Conservation (phyloP, 2,888 invertebrate species). For the Xanthostigma xanthostigma region DNA sequence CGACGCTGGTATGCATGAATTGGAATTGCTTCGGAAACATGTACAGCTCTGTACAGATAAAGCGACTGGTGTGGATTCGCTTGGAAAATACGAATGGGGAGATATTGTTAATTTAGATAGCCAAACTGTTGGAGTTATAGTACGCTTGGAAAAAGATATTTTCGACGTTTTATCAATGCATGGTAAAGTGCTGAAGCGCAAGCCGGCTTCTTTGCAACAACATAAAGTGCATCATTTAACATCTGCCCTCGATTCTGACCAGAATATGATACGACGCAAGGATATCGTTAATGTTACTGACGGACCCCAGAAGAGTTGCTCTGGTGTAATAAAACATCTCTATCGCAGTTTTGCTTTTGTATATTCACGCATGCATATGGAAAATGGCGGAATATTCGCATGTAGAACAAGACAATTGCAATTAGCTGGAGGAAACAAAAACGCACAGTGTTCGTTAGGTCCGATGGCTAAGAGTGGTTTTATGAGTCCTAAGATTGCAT, state of each 20-base stretch:
- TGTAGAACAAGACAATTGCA: conserved; percentile 89
- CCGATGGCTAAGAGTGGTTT: conserved; percentile 47
- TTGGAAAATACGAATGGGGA: conserved; percentile 98
- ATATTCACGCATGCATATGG: conserved; percentile 86
- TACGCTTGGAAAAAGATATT: conserved; percentile 89
- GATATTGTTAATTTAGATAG: conserved; percentile 90
- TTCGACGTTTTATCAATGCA: conserved; percentile 96
- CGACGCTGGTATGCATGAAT: conserved; percentile 95
- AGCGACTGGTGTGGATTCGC: conserved; percentile 95
- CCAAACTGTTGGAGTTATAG: conserved; percentile 96
- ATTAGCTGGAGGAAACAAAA: conserved; percentile 59
- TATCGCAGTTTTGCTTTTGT: conserved; percentile 93
- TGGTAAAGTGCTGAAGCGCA: conserved; percentile 86
- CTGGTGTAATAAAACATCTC: conserved; percentile 93
- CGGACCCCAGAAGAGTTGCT: conserved; percentile 81
- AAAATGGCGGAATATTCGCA: conserved; percentile 97
- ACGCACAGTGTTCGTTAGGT: conserved; percentile 22
- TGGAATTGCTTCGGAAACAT: conserved; percentile 83
- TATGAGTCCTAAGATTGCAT: conserved; percentile 87
- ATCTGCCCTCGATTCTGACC: conserved; percentile 85
- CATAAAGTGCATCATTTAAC: conserved; percentile 80
- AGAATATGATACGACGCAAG: conserved; percentile 82
- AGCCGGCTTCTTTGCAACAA: conserved; percentile 86
- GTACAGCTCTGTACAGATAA: conserved; percentile 94
- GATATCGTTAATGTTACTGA: conserved; percentile 97